Conservation (phyloP, 2,797 vertebrate species). For the Halcyon leucocephala region DNA sequence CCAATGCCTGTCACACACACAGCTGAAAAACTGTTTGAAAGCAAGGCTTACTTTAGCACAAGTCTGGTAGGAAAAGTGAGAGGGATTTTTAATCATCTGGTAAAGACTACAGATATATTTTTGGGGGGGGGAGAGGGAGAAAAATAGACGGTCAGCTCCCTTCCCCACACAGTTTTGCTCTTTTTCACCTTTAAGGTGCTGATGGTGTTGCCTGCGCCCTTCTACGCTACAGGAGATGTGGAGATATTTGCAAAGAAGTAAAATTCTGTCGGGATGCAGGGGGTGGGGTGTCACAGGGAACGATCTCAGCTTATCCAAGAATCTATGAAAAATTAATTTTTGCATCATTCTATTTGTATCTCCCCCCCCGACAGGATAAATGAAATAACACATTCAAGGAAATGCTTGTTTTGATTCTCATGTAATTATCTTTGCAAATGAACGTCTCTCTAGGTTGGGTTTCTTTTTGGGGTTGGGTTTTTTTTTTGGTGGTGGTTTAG, state of each 20-base stretch:
- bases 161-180: background rate
- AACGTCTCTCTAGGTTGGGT: background rate
- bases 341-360: background rate
- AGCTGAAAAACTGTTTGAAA: conserved; percentile 84
- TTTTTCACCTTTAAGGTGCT: background rate
- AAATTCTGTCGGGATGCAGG: background rate
- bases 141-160: background rate
- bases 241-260: background rate
- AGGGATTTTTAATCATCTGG: conserved; percentile 76
- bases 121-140: too few species aligned
- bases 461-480: too few species aligned
- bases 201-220: background rate
- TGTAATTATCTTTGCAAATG: conserved; percentile 59
- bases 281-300: background rate
- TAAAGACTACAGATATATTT: conserved; percentile 41
- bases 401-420: conserved; percentile 60
- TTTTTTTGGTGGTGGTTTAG: too few species aligned
- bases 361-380: conserved; percentile 29
- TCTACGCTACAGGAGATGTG: background rate
- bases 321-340: conserved; percentile 21
- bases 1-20: conserved; percentile 89
- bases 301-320: accelerated
- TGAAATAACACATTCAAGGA: conserved; percentile 38
- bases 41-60: conserved; percentile 81
- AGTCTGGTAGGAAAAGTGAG: conserved; percentile 77